Conservation (phyloP, 1,140 invertebrate species). For the Harpegnathos saltator region DNA sequence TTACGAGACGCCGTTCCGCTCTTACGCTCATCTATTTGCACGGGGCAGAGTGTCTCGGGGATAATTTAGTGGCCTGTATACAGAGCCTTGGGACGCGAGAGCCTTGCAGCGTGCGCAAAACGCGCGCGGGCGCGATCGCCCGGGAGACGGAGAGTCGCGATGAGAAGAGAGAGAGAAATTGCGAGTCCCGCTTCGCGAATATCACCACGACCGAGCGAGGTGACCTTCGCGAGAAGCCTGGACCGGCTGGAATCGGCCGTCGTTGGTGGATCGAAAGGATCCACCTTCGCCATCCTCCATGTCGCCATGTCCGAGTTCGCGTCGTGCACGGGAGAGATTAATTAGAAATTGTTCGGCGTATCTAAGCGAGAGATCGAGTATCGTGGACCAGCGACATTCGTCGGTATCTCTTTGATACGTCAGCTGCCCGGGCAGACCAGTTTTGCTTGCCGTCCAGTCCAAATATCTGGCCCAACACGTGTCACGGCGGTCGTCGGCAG, state of each 20-base stretch:
- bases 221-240: too few relatives aligned
- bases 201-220: too few relatives aligned
- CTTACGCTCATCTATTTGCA: conserved; percentile 35
- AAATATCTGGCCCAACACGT: conserved; percentile 69
- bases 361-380: conserved; percentile 67
- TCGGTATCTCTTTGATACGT: conserved; percentile 82
- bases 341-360: conserved; percentile 82
- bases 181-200: too few relatives aligned
- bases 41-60: neutral
- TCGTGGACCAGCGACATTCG: conserved; percentile 62
- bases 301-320: neutral
- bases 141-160: neutral
- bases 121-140: too few relatives aligned
- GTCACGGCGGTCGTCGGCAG: conserved; percentile 50
- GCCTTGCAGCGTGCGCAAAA: too few relatives aligned
- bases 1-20: conserved; percentile 49
- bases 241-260: too few relatives aligned
- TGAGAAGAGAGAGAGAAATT: neutral
- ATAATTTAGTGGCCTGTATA: too few relatives aligned
- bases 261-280: conserved; percentile 24
- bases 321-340: conserved; percentile 72
- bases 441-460: conserved; percentile 69
- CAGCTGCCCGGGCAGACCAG: conserved; percentile 79
- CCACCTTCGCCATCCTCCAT: conserved; percentile 56
- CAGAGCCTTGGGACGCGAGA: too few relatives aligned